Percentiles rank a stretch among this genome's conserved stretches.
These are phyloP conservation scores for Aurelia aurita complex sp. Pacific DNA, from an alignment of 30 jellyfish, hydroid and myxozoan species.

Conservation along the genomic window DNA sequence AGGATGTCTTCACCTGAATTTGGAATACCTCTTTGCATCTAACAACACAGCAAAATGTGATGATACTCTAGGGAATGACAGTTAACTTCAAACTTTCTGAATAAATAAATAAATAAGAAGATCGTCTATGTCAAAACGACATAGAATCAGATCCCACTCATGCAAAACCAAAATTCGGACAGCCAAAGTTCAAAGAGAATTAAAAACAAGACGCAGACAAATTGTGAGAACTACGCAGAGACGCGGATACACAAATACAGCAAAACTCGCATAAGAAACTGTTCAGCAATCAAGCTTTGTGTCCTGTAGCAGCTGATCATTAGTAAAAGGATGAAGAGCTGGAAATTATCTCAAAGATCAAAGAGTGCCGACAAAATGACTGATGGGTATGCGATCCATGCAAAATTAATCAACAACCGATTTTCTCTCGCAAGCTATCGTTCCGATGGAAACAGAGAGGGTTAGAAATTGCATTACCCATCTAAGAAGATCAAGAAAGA, in stretches of 20 bases:
- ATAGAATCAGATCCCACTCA: no score
- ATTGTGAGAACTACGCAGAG: slow-evolving; percentile 23
- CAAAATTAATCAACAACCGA: slow-evolving; percentile 27
- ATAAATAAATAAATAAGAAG: no score
- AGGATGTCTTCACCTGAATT: no score
- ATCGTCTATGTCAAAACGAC: no score
- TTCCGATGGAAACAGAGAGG: slow-evolving; percentile 7
- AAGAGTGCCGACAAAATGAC: slow-evolving; percentile 34
- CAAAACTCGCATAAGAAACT: no score
- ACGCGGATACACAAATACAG: no score
- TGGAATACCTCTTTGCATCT: no score
- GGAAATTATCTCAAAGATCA: slow-evolving; percentile 44
- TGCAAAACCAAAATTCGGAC: slow-evolving; percentile 3
- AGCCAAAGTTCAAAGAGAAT: slow-evolving; percentile 27
- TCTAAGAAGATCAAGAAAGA: slow-evolving; percentile 1
- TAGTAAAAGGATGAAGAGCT: slow-evolving; percentile 4
- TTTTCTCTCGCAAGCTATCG: slow-evolving; percentile 21
- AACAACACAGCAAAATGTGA: no score
- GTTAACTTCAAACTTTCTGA: no score
- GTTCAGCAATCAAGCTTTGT: background rate
- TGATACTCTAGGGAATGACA: no score
- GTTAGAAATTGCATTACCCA: slow-evolving; percentile 32
- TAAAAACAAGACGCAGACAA: slow-evolving; percentile 9
- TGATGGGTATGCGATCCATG: slow-evolving; percentile 19
- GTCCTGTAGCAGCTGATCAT: slow-evolving; percentile 28